A percentile compares a stretch with the other conserved stretches of the same genome.
Evolutionary conservation across 2,888 invertebrate genomes (phyloP).

Genomic region (Griposia aprilina): DNA sequence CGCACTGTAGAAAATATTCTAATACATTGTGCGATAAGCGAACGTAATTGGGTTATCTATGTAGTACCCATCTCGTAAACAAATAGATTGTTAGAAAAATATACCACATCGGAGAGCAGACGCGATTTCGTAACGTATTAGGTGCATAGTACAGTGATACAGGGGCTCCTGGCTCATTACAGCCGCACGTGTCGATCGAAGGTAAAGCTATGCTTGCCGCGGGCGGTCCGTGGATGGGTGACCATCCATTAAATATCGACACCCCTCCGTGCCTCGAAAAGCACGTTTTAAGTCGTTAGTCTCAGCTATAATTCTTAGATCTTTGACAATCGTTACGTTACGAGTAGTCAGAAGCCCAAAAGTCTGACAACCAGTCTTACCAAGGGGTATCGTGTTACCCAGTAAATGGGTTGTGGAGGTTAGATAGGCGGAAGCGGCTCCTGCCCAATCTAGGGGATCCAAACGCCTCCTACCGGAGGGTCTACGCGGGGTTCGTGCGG

Average conservation of each 20-base stretch:
- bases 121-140: constrained; percentile 63
- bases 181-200: not conserved
- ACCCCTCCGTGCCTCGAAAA: not conserved
- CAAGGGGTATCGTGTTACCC: not conserved
- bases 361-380: not conserved
- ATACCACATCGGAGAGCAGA: constrained; percentile 60
- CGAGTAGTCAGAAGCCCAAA: not conserved
- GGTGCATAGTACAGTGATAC: constrained; percentile 56
- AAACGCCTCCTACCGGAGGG: too few relatives aligned
- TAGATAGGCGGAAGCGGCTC: too few relatives aligned
- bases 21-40: constrained; percentile 82
- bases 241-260: not conserved
- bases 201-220: not conserved
- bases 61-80: constrained; percentile 81
- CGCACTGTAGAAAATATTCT: constrained; percentile 75
- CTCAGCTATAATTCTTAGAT: not conserved
- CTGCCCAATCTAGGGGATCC: too few relatives aligned
- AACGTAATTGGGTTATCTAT: constrained; percentile 84
- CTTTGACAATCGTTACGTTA: not conserved
- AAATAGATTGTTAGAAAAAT: constrained; percentile 79
- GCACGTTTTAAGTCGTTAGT: not conserved
- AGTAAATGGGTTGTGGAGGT: not conserved
- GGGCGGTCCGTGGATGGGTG: not conserved
- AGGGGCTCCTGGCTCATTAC: not conserved
- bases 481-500: too few relatives aligned